These are phyloP conservation scores for Sphaeramia orbicularis DNA, from an alignment of 2,797 vertebrate species.

Conservation along the genomic window DNA sequence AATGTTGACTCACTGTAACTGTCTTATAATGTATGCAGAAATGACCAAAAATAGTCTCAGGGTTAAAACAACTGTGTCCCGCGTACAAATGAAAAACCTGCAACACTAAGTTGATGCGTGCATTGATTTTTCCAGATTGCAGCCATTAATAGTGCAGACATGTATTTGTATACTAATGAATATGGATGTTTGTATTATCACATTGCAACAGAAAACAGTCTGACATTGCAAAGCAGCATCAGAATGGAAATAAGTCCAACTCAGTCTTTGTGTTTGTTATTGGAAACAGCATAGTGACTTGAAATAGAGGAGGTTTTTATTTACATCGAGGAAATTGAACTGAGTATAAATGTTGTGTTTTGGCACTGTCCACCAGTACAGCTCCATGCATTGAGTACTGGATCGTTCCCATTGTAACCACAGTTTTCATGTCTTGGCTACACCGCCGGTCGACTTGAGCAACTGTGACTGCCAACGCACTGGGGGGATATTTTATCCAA, in stretches of 20 bases:
- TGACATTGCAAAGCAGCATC: not conserved
- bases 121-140: not conserved
- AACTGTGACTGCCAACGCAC: constrained; percentile 58
- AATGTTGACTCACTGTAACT: too few relatives aligned
- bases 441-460: constrained; percentile 50
- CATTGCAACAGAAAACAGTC: constrained; percentile 13
- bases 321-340: constrained; percentile 27
- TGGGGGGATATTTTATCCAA: constrained; percentile 48
- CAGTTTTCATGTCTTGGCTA: constrained; percentile 38
- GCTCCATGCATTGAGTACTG: constrained; percentile 54
- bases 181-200: not conserved
- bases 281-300: constrained; percentile 28
- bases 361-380: constrained; percentile 38
- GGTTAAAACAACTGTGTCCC: too few relatives aligned
- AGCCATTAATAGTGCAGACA: not conserved
- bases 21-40: too few relatives aligned
- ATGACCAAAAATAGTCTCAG: too few relatives aligned
- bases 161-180: not conserved
- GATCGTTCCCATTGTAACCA: constrained; percentile 54
- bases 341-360: constrained; percentile 37
- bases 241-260: constrained; percentile 14
- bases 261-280: constrained; percentile 11
- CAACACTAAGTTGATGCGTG: not conserved
- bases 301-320: constrained; percentile 37
- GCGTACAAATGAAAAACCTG: too few relatives aligned